Conservation (phyloP, 2,113 vertebrate species). For the Reinhardtius hippoglossoides region DNA sequence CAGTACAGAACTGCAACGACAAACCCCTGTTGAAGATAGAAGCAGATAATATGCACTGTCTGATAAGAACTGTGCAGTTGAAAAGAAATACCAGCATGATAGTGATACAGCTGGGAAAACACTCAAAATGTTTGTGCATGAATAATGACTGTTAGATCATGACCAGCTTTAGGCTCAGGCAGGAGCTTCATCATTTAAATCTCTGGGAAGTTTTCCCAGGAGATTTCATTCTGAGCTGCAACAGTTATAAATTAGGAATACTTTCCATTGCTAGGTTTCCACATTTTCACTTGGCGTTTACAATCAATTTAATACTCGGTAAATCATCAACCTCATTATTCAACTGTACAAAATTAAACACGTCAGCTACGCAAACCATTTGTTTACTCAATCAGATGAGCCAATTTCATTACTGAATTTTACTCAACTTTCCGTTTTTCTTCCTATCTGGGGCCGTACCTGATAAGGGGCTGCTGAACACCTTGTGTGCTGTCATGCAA, state of each 20-base stretch:
- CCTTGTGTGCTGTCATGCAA: neutral
- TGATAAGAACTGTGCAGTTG: slow-evolving; percentile 12
- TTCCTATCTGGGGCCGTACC: neutral
- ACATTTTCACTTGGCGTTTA: slow-evolving; percentile 40
- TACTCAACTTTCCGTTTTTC: neutral
- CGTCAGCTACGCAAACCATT: slow-evolving; percentile 17
- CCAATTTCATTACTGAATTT: neutral
- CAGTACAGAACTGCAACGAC: slow-evolving; percentile 96
- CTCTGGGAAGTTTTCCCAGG: slow-evolving; percentile 62
- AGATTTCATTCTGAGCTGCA: slow-evolving; percentile 53
- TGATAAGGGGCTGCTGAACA: no score
- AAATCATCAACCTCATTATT: slow-evolving; percentile 35
- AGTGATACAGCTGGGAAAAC: slow-evolving; percentile 53
- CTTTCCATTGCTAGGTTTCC: slow-evolving; percentile 57
- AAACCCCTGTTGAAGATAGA: slow-evolving; percentile 87
- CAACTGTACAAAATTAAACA: slow-evolving; percentile 18
- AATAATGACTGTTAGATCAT: slow-evolving; percentile 64
- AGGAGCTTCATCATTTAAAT: slow-evolving; percentile 59
- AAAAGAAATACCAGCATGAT: slow-evolving; percentile 26
- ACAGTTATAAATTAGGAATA: slow-evolving; percentile 55
- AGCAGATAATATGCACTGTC: neutral
- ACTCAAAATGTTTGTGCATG: slow-evolving; percentile 59
- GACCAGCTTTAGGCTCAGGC: slow-evolving; percentile 46
- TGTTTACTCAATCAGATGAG: neutral
- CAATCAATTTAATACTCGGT: slow-evolving; percentile 17